These are phyloP conservation scores for Thysanoteuthis rhombus DNA, from an alignment of 2,888 invertebrate species.

Conservation along the genomic window DNA sequence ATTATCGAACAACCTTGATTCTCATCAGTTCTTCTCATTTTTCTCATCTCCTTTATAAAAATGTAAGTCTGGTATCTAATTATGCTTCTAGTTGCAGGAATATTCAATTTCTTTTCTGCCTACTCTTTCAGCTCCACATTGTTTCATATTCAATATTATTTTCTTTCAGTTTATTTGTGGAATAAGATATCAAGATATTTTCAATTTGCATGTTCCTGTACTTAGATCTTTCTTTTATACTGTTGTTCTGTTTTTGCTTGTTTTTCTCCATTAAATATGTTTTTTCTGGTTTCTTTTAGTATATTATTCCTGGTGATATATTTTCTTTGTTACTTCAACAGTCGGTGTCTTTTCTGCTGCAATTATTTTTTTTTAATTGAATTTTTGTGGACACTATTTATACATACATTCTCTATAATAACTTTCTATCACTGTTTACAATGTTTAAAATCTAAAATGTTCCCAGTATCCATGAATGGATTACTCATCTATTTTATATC, in stretches of 20 bases:
- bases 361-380: not conserved
- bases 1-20: not conserved
- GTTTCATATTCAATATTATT: not conserved
- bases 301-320: not conserved
- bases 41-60: not conserved
- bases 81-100: not conserved
- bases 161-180: not conserved
- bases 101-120: not conserved
- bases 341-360: not conserved
- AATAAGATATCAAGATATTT: not conserved
- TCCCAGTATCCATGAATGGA: too few species aligned
- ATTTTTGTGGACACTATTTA: not conserved
- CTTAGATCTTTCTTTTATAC: not conserved
- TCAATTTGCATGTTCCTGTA: not conserved
- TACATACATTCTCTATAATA: too few species aligned
- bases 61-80: not conserved
- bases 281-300: conserved; percentile 12
- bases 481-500: too few species aligned
- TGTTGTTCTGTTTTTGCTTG: not conserved
- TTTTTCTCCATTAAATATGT: not conserved
- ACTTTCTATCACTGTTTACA: too few species aligned
- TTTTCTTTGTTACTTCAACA: conserved; percentile 12
- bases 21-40: not conserved
- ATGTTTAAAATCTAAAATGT: too few species aligned
- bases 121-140: not conserved